Evolutionary conservation across 2,888 invertebrate genomes (phyloP), one percentile per base, ranked within the genome.

Genomic region (Phrixothrix hirtus): DNA sequence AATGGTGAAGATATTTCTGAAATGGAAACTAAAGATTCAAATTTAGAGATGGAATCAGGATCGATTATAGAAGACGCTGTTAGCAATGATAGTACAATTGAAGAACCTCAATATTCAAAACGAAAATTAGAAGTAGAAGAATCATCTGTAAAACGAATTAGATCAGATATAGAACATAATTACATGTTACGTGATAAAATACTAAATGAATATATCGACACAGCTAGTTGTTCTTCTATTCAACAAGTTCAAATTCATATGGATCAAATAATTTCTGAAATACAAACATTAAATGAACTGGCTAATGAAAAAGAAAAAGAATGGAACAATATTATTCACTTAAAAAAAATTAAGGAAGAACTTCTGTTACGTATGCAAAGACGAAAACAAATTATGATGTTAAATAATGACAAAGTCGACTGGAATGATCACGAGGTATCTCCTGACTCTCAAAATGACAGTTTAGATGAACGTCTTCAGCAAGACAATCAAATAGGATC

Each of bases 261-360:
- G 1, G 84, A 85, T 64, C 84, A 85, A 63, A 76, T 88, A 3
- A 75, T 84, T 1, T 75, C 80, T 0, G 87, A 87, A 69, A 83
- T 89, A 53, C 81, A 87, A 65, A 85, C 86, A 0, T 75, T 92
- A 52, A 81, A 87, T 57, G 88, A 87, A 63, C 76, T 91, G 39
- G 86, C 91, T 0, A 83, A 84, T 64, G 84, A 87, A 66, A 92
- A 92, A 71, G 93, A 93, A 76, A 82, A 85, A 63, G 92, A 93
- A 73, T 90, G 91, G 88, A 91, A 92, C 71, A 87, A 88, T 52
- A 85, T 93, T 43, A 73, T 92, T 9, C 87, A 89, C 66, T 77
- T 91, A 60, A 89, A 89, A 70, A 91, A 91, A 71, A 81, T 92
- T 2, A 92, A 93, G 76, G 90, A 92, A 68, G 92, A 92, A 68